Base-by-base conservation (phyloP, 2,113 vertebrate genomes). In the Tenrec ecaudatus region DNA sequence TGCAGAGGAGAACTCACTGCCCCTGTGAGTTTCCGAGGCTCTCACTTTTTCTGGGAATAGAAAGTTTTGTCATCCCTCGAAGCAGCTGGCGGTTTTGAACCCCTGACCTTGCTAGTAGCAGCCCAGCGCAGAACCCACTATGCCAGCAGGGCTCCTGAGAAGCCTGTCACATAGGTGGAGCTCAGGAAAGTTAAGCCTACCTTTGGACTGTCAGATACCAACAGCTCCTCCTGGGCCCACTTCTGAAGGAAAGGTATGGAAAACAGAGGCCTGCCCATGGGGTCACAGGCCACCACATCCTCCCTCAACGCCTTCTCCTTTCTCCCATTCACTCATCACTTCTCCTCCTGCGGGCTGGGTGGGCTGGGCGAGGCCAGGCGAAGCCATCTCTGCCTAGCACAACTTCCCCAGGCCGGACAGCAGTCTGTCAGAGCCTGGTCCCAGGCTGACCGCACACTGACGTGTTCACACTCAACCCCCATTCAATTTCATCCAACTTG, bases 281-380 rank as follows among this genome's bases (percentile, higher is more conserved):
- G 27, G 29, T 79, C 68, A 10, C 84, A 60, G 73, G 75, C 62
- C 12, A 66, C 96, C 96, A 96, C 94, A n/a, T 64, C 95, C 96
- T 95, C 95, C 95, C 93, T 95, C 78, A 38, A 20, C 79, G 91
- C 88, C 86, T 92, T 97, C 95, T 93, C 93, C 60, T 92, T 96
- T 93, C 90, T 64, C 75, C 68, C 36, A 79, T 94, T 69, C 75
- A 73, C 78, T 58, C 77, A 58, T 79, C 69, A 91, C 85, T 90
- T 92, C 92, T 96, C 64, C 90, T 96, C 64, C n/a, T 27, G 64
- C 43, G 68, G 78, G n/a, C 69, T 2, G 17, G 64, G 83, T 17
- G 33, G 73, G 40, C 40, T 40, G 40, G 47, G 85, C 16, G 2
- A 76, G 33, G 89, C 33, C 43, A 58, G 47, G 85, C 16, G 2